Percentiles rank a stretch among this genome's conserved stretches.
Conservation (phyloP, 2,797 vertebrate genomes). For the Rhabdomys pumilio region DNA sequence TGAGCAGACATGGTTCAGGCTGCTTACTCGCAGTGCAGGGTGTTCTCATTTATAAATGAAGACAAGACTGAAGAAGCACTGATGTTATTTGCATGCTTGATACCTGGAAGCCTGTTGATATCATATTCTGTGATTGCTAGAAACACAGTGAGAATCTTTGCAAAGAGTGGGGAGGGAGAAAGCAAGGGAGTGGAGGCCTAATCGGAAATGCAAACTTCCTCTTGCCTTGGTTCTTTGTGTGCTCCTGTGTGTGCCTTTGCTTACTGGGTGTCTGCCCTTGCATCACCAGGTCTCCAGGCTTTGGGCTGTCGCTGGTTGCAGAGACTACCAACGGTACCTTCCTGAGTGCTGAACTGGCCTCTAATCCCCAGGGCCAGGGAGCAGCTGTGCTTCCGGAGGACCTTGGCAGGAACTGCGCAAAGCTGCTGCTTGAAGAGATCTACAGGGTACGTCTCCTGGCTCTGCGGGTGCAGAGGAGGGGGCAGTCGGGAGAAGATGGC, state of each 20-base stretch:
- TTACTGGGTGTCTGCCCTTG: conserved; percentile 44
- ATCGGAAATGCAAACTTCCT: background rate
- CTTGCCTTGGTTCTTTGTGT: background rate
- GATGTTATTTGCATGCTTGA: background rate
- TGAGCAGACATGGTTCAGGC: background rate
- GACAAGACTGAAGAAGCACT: background rate
- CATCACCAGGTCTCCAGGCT: conserved; percentile 95
- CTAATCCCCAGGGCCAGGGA: conserved; percentile 96
- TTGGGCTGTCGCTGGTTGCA: conserved; percentile 95
- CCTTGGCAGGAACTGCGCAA: conserved; percentile 95
- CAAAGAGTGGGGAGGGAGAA: background rate
- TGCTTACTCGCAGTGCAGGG: background rate
- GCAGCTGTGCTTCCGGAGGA: conserved; percentile 94
- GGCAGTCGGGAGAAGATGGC: background rate
- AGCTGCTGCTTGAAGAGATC: conserved; percentile 96
- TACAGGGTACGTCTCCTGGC: conserved; percentile 92
- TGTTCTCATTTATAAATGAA: conserved; percentile 34
- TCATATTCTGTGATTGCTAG: background rate
- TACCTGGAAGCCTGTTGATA: background rate
- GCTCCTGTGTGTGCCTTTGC: background rate
- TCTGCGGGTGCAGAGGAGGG: background rate
- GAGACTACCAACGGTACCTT: conserved; percentile 95
- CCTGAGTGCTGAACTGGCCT: conserved; percentile 95
- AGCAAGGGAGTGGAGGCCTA: background rate
- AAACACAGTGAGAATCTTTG: background rate